Percentiles rank a stretch among this genome's conserved stretches.
phyloP scores from a whole-genome alignment of 2,888 invertebrate species.

The Sesia bembeciformis region DNA sequence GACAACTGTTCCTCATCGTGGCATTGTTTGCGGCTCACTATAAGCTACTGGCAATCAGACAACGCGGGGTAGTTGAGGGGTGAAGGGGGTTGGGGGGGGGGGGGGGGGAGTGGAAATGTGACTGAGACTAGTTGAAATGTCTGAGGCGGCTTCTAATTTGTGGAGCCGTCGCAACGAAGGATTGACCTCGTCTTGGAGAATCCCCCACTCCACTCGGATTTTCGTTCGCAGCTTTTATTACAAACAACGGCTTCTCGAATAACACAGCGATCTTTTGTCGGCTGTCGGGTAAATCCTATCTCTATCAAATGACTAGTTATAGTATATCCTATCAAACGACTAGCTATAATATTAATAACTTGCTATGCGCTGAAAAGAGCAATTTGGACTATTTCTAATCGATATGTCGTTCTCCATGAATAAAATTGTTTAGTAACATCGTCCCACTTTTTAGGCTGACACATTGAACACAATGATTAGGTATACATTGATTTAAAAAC shows the following conservation, averaged over 20 bases:
- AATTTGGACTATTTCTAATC: too few relatives aligned
- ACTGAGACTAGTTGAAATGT: conserved; percentile 44
- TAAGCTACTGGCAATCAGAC: conserved; percentile 45
- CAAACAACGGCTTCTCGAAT: conserved; percentile 11
- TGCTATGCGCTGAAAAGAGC: too few relatives aligned
- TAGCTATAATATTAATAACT: too few relatives aligned
- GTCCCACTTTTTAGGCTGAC: too few relatives aligned
- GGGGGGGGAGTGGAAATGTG: conserved; percentile 17
- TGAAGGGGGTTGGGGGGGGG: conserved; percentile 19
- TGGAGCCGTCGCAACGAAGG: conserved; percentile 32
- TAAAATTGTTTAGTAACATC: too few relatives aligned
- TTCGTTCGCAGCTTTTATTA: conserved; percentile 20
- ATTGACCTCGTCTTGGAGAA: conserved; percentile 38
- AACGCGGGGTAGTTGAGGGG: not conserved
- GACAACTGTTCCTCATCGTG: conserved; percentile 46
- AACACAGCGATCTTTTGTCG: conserved; percentile 16
- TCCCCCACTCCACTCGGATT: conserved; percentile 23
- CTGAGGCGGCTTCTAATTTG: conserved; percentile 53
- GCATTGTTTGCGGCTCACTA: conserved; percentile 50
- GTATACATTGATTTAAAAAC: too few relatives aligned
- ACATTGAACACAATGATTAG: too few relatives aligned
- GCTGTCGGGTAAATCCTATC: not conserved
- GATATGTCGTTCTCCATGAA: too few relatives aligned
- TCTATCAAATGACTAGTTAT: too few relatives aligned
- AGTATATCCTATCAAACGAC: too few relatives aligned